A percentile compares a stretch with the other conserved stretches of the same genome.
Evolutionary conservation across 2,113 vertebrate genomes (phyloP).

Genomic region (Syrrhaptes paradoxus): DNA sequence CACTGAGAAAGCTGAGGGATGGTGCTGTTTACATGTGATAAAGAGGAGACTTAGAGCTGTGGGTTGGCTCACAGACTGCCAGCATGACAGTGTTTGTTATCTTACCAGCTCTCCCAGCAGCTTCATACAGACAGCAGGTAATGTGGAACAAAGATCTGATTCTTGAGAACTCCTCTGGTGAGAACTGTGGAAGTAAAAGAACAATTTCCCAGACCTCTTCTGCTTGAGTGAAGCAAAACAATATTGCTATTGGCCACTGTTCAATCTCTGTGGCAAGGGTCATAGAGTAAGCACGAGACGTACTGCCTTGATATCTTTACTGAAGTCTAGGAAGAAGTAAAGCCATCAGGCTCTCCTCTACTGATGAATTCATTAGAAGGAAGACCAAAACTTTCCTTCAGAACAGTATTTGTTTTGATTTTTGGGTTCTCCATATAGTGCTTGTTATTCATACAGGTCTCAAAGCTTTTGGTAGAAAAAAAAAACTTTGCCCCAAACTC

Average conservation of each 20-base stretch:
- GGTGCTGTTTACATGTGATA: conserved; percentile 32
- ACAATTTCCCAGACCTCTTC: background rate
- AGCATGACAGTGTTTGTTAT: background rate
- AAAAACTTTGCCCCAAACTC: background rate
- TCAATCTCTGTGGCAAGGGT: background rate
- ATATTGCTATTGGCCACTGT: background rate
- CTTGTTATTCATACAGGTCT: background rate
- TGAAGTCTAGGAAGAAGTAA: background rate
- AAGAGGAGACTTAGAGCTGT: conserved; percentile 22
- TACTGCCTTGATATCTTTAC: background rate
- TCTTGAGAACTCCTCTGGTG: background rate
- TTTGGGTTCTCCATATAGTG: background rate
- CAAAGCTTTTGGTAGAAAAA: background rate
- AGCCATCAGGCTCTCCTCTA: background rate
- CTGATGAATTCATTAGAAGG: background rate
- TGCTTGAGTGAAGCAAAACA: background rate
- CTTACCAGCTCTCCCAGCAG: background rate
- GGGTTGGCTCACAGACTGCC: conserved; percentile 22
- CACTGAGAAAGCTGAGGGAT: conserved; percentile 32
- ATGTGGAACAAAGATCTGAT: background rate
- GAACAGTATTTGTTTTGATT: background rate
- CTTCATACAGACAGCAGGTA: background rate
- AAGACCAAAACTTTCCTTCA: background rate
- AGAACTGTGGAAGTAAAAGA: background rate
- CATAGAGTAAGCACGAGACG: background rate